Conservation (phyloP, 2,888 invertebrate species). For the Philopedon plagiatum region DNA sequence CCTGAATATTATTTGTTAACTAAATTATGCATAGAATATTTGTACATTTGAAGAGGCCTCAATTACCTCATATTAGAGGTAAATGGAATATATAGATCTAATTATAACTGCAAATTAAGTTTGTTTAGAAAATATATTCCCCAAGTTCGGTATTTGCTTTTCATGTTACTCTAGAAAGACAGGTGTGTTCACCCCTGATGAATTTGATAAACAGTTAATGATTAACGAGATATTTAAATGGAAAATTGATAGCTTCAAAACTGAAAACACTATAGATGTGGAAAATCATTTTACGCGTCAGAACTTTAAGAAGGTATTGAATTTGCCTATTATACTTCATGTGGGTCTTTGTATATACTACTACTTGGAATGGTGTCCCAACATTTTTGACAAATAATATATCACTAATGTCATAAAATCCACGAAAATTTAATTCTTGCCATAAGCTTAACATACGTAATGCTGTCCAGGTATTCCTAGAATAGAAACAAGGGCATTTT, state of each 20-base stretch:
- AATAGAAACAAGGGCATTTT: no score
- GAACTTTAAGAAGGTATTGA: not conserved
- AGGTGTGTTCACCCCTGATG: not conserved
- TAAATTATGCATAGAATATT: not conserved
- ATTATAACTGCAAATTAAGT: not conserved
- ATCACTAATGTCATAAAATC: no score
- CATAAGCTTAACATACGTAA: no score
- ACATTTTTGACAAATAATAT: no score
- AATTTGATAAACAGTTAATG: not conserved
- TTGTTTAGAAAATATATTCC: constrained; percentile 4
- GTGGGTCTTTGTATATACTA: no score
- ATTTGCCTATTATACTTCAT: not conserved
- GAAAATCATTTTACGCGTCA: not conserved
- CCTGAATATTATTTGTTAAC: not conserved
- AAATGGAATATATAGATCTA: constrained; percentile 1
- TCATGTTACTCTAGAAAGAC: not conserved
- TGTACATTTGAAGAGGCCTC: constrained; percentile 3
- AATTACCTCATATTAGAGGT: not conserved
- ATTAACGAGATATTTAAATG: not conserved
- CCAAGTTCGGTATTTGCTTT: not conserved
- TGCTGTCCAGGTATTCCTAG: no score
- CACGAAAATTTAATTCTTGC: no score
- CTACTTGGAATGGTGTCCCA: no score
- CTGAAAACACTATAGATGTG: not conserved
- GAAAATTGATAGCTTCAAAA: not conserved